Base-by-base conservation (phyloP, 1,140 invertebrate species). In the Bombus vancouverensis region DNA sequence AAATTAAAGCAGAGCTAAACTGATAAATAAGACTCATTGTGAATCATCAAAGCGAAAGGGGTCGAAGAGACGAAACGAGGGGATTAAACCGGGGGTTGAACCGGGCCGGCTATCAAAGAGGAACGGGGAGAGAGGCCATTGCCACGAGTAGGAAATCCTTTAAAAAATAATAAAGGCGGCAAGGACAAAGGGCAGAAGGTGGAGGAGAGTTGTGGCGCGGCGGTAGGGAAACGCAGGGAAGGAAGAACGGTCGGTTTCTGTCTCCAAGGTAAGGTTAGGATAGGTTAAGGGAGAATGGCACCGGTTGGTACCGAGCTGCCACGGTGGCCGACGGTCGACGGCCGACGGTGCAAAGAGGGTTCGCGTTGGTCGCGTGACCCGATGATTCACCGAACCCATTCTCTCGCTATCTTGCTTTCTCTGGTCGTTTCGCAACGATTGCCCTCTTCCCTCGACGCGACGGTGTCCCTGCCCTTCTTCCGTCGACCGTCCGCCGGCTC, bases 241-340 rank as follows among this genome's bases (percentile, higher is more conserved):
- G 44, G 57, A 65, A 44, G 76, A 70, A 77, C 57, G 65, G 75
- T 78, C 66, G 83, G 77, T 86, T 90, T 89, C 89, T 87, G 71
- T 87, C 79, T 80, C 73, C 74, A 32, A 44, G 28, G 18, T 80
- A 37, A 73, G 79, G 85, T 91, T 90, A 88, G 86, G 90, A 81
- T 91, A 89, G 90, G 90, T 91, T 91, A 91, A 89, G 91, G 85
- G 88, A 91, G 87, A 92, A 85, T 84, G 91, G 91, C 85, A 92
- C 92, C 85, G 85, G 82, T 92, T 90, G 90, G 92, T 92, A 92
- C 92, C 88, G 83, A 76, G 28, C 44, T 65, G 72, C 78, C 80
- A 74, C 80, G 66, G 57, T 66, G 81, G 74, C 66, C 80, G 75
- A 37, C 57, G 78, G 76, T 18, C 80, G 72, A 44, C 53, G 81